Percentiles rank a stretch among this genome's conserved stretches.
These are phyloP conservation scores for Zaprionus taronus DNA, from an alignment of 1,140 invertebrate genomes.

Conservation along the genomic window DNA sequence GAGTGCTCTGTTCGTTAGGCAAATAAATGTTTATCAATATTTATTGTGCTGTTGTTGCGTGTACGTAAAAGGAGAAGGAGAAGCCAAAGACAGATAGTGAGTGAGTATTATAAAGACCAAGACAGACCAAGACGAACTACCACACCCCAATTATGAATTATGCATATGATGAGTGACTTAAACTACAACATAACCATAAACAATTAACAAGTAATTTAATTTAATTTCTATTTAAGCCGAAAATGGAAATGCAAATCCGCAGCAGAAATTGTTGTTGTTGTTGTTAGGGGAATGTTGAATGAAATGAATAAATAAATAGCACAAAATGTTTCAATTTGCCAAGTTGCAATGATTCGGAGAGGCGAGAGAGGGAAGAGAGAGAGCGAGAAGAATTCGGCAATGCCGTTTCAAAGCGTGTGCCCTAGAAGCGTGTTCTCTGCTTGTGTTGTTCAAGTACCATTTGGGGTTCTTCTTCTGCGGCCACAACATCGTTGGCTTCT, in stretches of 20 bases:
- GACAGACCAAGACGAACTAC: conserved; percentile 39
- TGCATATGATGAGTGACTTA: conserved; percentile 35
- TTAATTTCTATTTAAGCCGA: conserved; percentile 21
- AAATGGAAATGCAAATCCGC: conserved; percentile 22
- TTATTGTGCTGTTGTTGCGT: conserved; percentile 70
- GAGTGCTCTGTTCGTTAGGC: conserved; percentile 34
- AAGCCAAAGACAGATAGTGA: conserved; percentile 33
- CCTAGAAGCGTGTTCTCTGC: not conserved
- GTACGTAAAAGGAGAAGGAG: conserved; percentile 27
- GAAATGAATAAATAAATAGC: conserved; percentile 6
- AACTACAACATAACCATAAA: conserved; percentile 71
- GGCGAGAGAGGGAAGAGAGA: too few relatives aligned
- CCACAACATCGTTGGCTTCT: not conserved
- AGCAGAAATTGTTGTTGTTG: conserved; percentile 55
- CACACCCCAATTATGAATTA: conserved; percentile 56
- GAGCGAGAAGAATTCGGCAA: not conserved
- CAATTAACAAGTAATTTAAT: conserved; percentile 64
- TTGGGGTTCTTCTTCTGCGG: conserved; percentile 47
- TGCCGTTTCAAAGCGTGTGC: conserved; percentile 58
- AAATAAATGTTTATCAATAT: conserved; percentile 68
- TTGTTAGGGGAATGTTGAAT: conserved; percentile 4
- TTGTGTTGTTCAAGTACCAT: conserved; percentile 54
- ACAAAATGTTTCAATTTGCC: conserved; percentile 48
- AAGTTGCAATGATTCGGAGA: not conserved
- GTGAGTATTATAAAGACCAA: conserved; percentile 28